A percentile compares a stretch with the other conserved stretches of the same genome.
These are phyloP conservation scores for Lasiommata megera DNA, from an alignment of 2,888 invertebrate genomes.

Conservation along the genomic window DNA sequence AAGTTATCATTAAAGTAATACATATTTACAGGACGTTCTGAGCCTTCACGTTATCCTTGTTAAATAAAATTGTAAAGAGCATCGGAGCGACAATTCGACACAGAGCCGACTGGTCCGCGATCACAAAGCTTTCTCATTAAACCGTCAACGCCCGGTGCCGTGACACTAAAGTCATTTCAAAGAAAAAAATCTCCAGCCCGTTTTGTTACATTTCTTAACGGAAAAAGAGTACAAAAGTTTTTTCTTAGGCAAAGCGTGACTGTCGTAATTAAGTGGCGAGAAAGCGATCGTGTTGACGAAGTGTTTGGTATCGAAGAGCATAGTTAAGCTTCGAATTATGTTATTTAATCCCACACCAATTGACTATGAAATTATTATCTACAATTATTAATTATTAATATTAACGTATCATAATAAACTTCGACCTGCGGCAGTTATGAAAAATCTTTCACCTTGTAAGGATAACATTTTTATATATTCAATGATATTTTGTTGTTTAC, in stretches of 20 bases:
- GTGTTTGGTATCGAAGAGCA: constrained; percentile 20
- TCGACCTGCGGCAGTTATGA: too few species aligned
- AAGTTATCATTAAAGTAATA: constrained; percentile 13
- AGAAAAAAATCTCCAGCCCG: constrained; percentile 63
- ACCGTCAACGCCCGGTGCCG: constrained; percentile 70
- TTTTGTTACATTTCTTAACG: constrained; percentile 74
- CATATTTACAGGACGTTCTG: constrained; percentile 29
- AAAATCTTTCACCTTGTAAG: too few species aligned
- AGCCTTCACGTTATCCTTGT: constrained; percentile 51
- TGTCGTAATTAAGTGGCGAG: constrained; percentile 75
- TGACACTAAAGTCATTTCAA: constrained; percentile 76
- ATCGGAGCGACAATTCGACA: constrained; percentile 71
- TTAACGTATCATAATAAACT: background rate
- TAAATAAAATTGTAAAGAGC: constrained; percentile 61
- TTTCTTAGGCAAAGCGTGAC: constrained; percentile 78
- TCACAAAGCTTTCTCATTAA: constrained; percentile 80
- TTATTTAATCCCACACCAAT: constrained; percentile 1
- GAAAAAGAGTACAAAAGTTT: constrained; percentile 77
- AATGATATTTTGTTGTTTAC: too few species aligned
- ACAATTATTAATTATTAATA: background rate
- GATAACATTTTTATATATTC: too few species aligned
- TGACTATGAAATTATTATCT: background rate
- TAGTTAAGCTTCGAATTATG: constrained; percentile 15
- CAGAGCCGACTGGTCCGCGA: constrained; percentile 66
- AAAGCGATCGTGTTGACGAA: constrained; percentile 46